Evolutionary conservation across 2,797 vertebrate genomes (phyloP).

Genomic region (Picus viridis): DNA sequence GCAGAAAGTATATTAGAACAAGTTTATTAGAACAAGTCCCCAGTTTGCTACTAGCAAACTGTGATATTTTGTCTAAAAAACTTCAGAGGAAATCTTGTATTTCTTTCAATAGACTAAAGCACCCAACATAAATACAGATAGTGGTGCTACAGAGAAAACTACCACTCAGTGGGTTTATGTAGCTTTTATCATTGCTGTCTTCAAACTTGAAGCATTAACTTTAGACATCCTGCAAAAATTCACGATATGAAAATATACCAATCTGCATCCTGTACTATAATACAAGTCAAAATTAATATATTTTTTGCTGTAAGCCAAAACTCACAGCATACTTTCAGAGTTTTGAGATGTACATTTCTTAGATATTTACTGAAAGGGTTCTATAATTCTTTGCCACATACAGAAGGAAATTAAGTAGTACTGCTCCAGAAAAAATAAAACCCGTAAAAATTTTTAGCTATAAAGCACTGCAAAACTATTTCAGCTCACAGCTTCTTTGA

Average conservation of each 20-base stretch:
- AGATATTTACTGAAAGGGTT: not conserved
- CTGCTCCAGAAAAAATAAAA: slow-evolving; percentile 15
- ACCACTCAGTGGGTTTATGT: not conserved
- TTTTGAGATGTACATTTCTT: not conserved
- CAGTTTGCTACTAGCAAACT: not conserved
- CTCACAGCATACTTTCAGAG: not conserved
- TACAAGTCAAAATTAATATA: not conserved
- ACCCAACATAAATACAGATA: not conserved
- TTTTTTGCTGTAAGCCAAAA: not conserved
- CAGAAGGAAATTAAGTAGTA: not conserved
- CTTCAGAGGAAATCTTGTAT: not conserved
- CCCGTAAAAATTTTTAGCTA: not conserved
- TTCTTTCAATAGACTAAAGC: not conserved
- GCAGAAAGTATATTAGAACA: not conserved
- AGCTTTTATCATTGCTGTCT: not conserved
- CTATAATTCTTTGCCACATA: not conserved
- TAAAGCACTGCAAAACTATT: slow-evolving; percentile 39
- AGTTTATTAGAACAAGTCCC: not conserved
- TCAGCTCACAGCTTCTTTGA: slow-evolving; percentile 31
- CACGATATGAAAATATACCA: not conserved
- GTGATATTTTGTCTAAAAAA: not conserved
- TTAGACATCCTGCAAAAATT: not conserved
- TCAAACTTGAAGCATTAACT: not conserved
- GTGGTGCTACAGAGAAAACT: not conserved
- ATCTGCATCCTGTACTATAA: not conserved